Evolutionary conservation across 2,797 vertebrate species (phyloP).

Genomic region (Tinamus major): DNA sequence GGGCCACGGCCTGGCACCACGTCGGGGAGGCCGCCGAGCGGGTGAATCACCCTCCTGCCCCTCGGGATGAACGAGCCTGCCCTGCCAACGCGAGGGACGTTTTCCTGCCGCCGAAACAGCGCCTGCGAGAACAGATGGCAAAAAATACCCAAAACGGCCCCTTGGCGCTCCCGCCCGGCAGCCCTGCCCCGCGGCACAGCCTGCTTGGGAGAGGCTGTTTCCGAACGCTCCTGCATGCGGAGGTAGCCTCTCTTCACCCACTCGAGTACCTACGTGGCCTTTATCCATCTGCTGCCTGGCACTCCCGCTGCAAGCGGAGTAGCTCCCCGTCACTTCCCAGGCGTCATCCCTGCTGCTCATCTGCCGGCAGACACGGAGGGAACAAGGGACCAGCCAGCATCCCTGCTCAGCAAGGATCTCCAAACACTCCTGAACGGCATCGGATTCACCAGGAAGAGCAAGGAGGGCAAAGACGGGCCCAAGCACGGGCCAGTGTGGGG

Average conservation of each 20-base stretch:
- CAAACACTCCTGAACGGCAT: neutral
- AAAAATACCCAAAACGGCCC: neutral
- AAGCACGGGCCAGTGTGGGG: neutral
- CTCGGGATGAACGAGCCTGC: neutral
- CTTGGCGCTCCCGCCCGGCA: neutral
- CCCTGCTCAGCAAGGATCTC: neutral
- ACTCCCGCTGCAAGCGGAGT: neutral
- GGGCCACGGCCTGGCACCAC: neutral
- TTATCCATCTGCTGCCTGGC: neutral
- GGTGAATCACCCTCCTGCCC: neutral
- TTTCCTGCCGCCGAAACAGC: neutral
- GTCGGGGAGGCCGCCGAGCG: accelerated
- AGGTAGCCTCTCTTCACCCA: neutral
- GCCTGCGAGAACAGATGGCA: slow-evolving; percentile 3
- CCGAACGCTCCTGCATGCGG: neutral
- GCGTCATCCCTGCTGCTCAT: neutral
- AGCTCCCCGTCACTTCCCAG: neutral
- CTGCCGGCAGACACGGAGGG: neutral
- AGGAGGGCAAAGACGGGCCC: neutral
- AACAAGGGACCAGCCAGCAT: neutral
- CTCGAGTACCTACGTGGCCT: neutral
- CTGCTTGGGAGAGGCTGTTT: neutral
- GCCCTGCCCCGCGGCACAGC: accelerated
- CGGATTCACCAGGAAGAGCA: neutral
- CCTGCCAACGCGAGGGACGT: accelerated